Evolutionary conservation across 2,888 invertebrate species (phyloP).

Genomic region (Pachliopta kotzebuea): DNA sequence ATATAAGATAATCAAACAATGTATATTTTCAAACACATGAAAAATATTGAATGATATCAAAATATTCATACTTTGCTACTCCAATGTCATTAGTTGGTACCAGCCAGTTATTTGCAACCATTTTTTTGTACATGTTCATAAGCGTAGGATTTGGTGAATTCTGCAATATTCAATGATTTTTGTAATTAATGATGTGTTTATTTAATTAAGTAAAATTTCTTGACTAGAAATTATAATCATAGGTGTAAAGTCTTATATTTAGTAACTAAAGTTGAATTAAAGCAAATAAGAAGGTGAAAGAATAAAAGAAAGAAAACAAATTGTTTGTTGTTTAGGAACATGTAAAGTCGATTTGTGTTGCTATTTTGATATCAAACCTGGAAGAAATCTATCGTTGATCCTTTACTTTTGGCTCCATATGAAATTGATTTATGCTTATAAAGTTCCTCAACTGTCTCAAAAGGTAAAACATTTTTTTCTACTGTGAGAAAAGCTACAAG

Average conservation of each 20-base stretch:
- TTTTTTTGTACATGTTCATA: slow-evolving; percentile 87
- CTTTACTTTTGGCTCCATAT: slow-evolving; percentile 90
- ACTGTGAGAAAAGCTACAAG: slow-evolving; percentile 93
- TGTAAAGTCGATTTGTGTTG: neutral
- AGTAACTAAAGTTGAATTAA: too few relatives aligned
- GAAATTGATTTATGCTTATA: slow-evolving; percentile 88
- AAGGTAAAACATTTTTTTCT: slow-evolving; percentile 85
- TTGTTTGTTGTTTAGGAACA: neutral
- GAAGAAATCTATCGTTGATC: slow-evolving; percentile 94
- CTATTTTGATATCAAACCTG: slow-evolving; percentile 78
- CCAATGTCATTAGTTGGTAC: slow-evolving; percentile 82
- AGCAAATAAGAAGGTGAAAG: too few relatives aligned
- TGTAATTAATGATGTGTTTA: neutral
- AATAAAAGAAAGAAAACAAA: too few relatives aligned
- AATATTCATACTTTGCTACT: slow-evolving; percentile 67
- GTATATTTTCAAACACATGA: slow-evolving; percentile 68
- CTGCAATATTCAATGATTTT: slow-evolving; percentile 64
- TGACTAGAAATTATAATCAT: too few relatives aligned
- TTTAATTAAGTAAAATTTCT: too few relatives aligned
- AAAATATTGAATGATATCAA: slow-evolving; percentile 5
- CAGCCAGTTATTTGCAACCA: slow-evolving; percentile 82
- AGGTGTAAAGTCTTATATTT: too few relatives aligned
- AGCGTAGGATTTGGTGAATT: slow-evolving; percentile 85
- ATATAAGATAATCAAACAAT: too few relatives aligned
- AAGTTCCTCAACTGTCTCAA: slow-evolving; percentile 90